Conservation (phyloP, 2,888 invertebrate species). For the Lypha dubia region DNA sequence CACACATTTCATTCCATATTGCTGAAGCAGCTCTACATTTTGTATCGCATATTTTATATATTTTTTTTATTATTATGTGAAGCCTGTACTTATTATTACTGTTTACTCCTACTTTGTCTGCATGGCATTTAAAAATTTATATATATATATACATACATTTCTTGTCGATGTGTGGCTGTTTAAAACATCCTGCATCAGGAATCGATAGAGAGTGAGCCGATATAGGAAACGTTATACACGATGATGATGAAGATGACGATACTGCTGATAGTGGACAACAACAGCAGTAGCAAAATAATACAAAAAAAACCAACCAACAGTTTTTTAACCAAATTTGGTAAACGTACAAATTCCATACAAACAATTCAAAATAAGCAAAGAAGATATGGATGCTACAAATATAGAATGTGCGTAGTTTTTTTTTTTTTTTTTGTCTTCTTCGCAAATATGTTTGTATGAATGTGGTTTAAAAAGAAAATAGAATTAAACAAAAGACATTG, state of each 20-base stretch:
- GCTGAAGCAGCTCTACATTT: not conserved
- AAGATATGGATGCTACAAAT: constrained; percentile 70
- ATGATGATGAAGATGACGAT: constrained; percentile 36
- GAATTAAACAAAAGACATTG: constrained; percentile 44
- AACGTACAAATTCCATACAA: constrained; percentile 80
- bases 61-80: constrained; percentile 1
- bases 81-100: constrained; percentile 9
- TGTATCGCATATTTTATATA: not conserved
- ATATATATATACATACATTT: no score
- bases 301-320: constrained; percentile 71
- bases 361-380: constrained; percentile 71
- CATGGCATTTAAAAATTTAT: no score
- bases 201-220: not conserved
- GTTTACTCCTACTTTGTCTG: constrained; percentile 50
- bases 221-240: constrained; percentile 30
- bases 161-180: not conserved
- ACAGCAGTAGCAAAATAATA: not conserved
- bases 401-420: constrained; percentile 63
- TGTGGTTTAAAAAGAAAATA: constrained; percentile 26
- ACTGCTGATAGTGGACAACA: constrained; percentile 36
- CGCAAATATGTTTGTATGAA: not conserved
- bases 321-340: constrained; percentile 80
- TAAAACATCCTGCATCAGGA: not conserved
- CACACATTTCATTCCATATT: not conserved
- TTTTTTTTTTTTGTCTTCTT: not conserved